Percentiles rank a stretch among this genome's conserved stretches.
These are phyloP conservation scores for Chascanopsetta lugubris DNA, from an alignment of 2,113 vertebrate species.

Conservation along the genomic window DNA sequence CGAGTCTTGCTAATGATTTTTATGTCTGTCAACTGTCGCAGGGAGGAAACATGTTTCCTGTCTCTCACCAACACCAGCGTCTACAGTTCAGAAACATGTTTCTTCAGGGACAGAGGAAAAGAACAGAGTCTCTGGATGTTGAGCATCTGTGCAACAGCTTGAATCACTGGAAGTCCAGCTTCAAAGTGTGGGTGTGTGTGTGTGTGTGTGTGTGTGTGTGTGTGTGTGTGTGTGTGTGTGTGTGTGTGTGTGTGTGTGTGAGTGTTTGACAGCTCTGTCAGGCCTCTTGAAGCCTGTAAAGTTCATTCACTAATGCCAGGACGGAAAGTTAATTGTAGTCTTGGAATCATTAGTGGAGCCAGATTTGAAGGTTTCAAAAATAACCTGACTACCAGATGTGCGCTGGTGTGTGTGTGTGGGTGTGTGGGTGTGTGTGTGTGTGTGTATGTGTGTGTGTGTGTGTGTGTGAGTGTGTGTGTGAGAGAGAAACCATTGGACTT, in stretches of 20 bases:
- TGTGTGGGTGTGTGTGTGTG: constrained; percentile 33
- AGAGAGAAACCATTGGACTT: constrained; percentile 21
- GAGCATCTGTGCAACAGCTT: constrained; percentile 62
- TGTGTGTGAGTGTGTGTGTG: constrained; percentile 28
- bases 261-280: constrained; percentile 31
- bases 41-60: constrained; percentile 15
- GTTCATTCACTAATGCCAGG: constrained; percentile 42
- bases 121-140: constrained; percentile 24
- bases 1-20: not conserved
- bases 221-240: not conserved
- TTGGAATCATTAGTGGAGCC: constrained; percentile 67
- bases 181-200: constrained; percentile 43
- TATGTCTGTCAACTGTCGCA: constrained; percentile 4
- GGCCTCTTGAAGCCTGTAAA: constrained; percentile 53
- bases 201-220: constrained; percentile 20
- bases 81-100: constrained; percentile 25
- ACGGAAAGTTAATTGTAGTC: constrained; percentile 63
- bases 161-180: constrained; percentile 27
- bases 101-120: constrained; percentile 17
- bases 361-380: constrained; percentile 63
- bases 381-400: constrained; percentile 70
- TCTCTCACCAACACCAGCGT: not conserved
- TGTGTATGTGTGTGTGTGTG: constrained; percentile 18
- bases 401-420: constrained; percentile 8
- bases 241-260: not conserved